phyloP scores from a whole-genome alignment of 2,113 vertebrate species.

The Willisornis vidua region DNA sequence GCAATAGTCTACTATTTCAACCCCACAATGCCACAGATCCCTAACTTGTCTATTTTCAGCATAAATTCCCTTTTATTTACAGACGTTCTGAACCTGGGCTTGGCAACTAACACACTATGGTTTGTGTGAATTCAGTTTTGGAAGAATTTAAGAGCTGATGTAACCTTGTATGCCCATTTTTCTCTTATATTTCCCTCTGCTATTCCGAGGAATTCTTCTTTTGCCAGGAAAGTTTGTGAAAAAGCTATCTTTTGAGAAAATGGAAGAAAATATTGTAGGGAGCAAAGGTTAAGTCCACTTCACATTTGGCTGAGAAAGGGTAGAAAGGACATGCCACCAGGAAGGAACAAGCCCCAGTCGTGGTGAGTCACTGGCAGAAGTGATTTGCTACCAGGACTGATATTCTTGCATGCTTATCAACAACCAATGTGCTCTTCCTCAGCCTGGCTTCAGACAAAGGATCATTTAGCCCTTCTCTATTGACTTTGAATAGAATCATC shows the following conservation, averaged over 20 bases:
- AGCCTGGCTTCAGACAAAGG: constrained; percentile 26
- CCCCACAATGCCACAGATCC: neutral
- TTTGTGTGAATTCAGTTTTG: constrained; percentile 30
- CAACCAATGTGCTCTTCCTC: constrained; percentile 41
- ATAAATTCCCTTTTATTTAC: constrained; percentile 7
- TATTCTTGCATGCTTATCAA: constrained; percentile 41
- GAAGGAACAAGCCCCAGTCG: constrained; percentile 1
- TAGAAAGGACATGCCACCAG: constrained; percentile 27
- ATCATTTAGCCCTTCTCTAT: neutral
- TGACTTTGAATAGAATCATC: neutral
- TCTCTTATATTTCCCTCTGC: constrained; percentile 16
- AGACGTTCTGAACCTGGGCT: neutral
- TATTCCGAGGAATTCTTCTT: constrained; percentile 1
- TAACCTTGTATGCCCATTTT: constrained; percentile 30
- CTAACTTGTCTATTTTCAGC: neutral
- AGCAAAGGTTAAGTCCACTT: neutral
- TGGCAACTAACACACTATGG: constrained; percentile 35
- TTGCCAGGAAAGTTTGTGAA: constrained; percentile 6
- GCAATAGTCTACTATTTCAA: neutral
- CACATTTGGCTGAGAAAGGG: neutral
- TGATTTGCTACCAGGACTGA: neutral
- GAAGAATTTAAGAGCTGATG: constrained; percentile 45
- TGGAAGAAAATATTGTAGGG: constrained; percentile 1
- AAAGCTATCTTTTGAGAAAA: constrained; percentile 5
- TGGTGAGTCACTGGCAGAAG: neutral